Evolutionary conservation across 2,888 invertebrate species (phyloP).

Genomic region (Ophion ellenae): DNA sequence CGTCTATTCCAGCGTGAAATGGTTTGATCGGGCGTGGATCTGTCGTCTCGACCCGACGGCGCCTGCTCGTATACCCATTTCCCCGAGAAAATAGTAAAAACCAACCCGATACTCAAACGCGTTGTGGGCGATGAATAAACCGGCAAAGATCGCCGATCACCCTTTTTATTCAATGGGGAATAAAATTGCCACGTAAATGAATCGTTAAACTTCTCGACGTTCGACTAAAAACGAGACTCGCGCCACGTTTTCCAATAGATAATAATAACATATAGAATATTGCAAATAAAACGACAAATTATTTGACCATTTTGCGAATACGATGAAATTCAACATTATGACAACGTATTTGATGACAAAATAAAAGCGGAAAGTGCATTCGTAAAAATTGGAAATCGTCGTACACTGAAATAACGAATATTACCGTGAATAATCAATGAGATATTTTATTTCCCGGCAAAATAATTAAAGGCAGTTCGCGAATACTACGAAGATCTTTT

Average conservation of each 20-base stretch:
- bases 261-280: background rate
- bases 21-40: slow-evolving; percentile 68
- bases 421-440: too few relatives aligned
- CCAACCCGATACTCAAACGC: slow-evolving; percentile 32
- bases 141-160: slow-evolving; percentile 13
- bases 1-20: slow-evolving; percentile 69
- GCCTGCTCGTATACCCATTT: slow-evolving; percentile 62
- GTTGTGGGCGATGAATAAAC: slow-evolving; percentile 31
- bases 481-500: too few relatives aligned
- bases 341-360: too few relatives aligned
- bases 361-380: too few relatives aligned
- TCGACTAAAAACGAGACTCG: background rate
- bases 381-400: too few relatives aligned
- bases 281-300: background rate
- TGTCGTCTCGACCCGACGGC: slow-evolving; percentile 70
- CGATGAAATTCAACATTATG: too few relatives aligned
- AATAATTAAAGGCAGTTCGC: too few relatives aligned
- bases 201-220: background rate
- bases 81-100: slow-evolving; percentile 55
- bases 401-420: too few relatives aligned
- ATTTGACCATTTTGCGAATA: too few relatives aligned
- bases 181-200: slow-evolving; percentile 31
- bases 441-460: too few relatives aligned
- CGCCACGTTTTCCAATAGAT: background rate
- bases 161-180: slow-evolving; percentile 49